A percentile compares a stretch with the other conserved stretches of the same genome.
Evolutionary conservation across 2,888 invertebrate genomes (phyloP).

Genomic region (Tuberolachnus salignus): DNA sequence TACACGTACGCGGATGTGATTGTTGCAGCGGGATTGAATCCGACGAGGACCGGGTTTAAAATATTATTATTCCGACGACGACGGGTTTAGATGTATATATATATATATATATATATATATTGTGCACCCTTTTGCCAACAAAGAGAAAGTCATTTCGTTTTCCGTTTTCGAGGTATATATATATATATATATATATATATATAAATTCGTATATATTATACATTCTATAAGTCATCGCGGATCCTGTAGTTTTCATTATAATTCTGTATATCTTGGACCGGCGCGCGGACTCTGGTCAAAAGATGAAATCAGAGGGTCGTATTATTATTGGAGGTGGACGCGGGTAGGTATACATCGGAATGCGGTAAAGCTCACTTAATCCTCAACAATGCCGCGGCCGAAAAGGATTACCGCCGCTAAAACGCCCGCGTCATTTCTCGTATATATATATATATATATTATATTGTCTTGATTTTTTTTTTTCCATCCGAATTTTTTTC

Average conservation of each 20-base stretch:
- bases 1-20: background rate
- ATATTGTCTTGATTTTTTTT: slow-evolving; percentile 21
- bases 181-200: too few species aligned
- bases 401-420: slow-evolving; percentile 35
- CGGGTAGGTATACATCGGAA: background rate
- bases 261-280: slow-evolving; percentile 5
- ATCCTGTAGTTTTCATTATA: slow-evolving; percentile 35
- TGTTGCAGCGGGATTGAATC: background rate
- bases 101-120: too few species aligned
- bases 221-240: slow-evolving; percentile 31
- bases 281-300: slow-evolving; percentile 26
- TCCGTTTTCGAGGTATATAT: slow-evolving; percentile 1
- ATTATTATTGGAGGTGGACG: slow-evolving; percentile 20
- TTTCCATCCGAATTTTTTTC: background rate
- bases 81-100: background rate
- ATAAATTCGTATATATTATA: too few species aligned
- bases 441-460: too few species aligned
- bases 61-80: background rate
- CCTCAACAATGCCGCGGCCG: slow-evolving; percentile 26
- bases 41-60: background rate
- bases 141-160: slow-evolving; percentile 28
- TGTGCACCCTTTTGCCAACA: background rate
- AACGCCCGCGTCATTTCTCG: slow-evolving; percentile 24
- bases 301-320: slow-evolving; percentile 46
- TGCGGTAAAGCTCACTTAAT: slow-evolving; percentile 38